Conservation (phyloP, 2,113 vertebrate genomes). For the Nibea coibor region DNA sequence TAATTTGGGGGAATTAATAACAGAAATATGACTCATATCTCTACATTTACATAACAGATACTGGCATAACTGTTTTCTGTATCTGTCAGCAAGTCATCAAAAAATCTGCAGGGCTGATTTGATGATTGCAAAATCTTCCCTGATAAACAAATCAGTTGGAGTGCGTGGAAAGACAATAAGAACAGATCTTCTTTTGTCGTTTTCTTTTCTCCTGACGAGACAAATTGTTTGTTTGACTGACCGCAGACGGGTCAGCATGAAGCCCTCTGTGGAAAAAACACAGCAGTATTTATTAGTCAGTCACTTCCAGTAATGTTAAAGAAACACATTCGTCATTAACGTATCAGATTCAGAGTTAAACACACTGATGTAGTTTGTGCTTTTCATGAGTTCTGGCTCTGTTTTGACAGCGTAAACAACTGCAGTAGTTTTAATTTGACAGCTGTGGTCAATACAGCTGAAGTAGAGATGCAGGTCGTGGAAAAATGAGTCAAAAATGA, state of each 20-base stretch:
- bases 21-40: not conserved
- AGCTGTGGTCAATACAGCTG: too few relatives aligned
- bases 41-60: not conserved
- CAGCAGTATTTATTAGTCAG: not conserved
- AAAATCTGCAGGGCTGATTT: not conserved
- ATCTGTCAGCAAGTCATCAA: not conserved
- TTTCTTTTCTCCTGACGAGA: constrained; percentile 15
- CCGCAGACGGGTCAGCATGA: not conserved
- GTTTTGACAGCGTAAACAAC: not conserved
- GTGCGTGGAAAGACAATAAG: not conserved
- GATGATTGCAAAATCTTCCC: not conserved
- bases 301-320: not conserved
- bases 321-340: not conserved
- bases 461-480: too few relatives aligned
- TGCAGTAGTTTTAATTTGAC: not conserved
- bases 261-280: not conserved
- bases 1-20: not conserved
- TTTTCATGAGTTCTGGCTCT: not conserved
- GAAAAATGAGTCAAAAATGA: too few relatives aligned
- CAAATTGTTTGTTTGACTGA: constrained; percentile 11
- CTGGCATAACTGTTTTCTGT: not conserved
- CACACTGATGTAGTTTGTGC: not conserved
- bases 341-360: not conserved
- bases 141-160: not conserved
- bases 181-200: not conserved